Conservation (phyloP, 2,797 vertebrate species). For the Acanthiza pusilla region DNA sequence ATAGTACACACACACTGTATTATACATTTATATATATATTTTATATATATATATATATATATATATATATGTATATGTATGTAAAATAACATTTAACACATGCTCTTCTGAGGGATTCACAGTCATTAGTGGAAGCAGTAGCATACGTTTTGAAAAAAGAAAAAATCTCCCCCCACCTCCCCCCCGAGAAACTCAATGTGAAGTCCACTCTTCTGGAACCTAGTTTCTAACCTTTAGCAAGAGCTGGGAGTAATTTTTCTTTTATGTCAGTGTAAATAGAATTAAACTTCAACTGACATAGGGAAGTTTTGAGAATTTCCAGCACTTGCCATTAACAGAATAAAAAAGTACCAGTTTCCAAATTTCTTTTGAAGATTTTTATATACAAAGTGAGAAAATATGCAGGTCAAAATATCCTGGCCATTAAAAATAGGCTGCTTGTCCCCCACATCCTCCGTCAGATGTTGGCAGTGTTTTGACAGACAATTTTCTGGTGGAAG, state of each 20-base stretch:
- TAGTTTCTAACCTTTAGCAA: neutral
- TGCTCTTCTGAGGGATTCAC: neutral
- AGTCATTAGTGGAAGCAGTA: neutral
- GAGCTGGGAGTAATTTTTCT: neutral
- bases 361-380: neutral
- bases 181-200: neutral
- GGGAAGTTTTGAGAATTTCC: neutral
- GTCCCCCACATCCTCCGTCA: no score
- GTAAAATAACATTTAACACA: neutral
- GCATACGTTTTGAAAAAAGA: neutral
- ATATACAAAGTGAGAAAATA: neutral
- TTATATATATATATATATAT: neutral
- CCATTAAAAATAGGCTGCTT: neutral
- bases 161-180: accelerated
- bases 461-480: neutral
- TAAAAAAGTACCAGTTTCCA: neutral
- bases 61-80: neutral
- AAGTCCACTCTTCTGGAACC: neutral
- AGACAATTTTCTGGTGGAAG: neutral
- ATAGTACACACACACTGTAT: neutral
- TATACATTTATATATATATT: neutral
- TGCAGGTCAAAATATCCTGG: neutral
- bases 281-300: neutral
- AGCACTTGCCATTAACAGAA: neutral
- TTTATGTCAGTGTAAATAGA: neutral